Conservation (phyloP, 2,797 vertebrate genomes). For the Macropodus opercularis region DNA sequence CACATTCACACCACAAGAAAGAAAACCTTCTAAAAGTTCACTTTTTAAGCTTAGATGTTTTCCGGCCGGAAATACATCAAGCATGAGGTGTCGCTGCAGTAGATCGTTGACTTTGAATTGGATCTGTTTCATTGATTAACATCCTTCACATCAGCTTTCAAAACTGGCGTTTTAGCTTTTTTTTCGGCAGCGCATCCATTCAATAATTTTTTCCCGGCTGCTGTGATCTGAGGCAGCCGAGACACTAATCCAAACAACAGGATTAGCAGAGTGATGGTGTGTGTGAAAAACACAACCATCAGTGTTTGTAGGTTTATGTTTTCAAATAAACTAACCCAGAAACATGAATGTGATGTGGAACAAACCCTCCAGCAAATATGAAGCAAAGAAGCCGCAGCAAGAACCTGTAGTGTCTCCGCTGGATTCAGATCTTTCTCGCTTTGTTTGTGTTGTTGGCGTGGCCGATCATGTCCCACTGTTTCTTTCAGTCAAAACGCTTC, state of each 20-base stretch:
- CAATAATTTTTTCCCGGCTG: background rate
- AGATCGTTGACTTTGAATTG: background rate
- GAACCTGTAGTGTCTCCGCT: too few relatives aligned
- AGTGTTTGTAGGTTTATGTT: too few relatives aligned
- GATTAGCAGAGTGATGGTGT: conserved; percentile 48
- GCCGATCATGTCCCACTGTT: too few relatives aligned
- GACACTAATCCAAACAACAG: conserved; percentile 33
- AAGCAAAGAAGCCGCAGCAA: too few relatives aligned
- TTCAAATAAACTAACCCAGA: conserved; percentile 39
- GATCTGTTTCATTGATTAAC: too few relatives aligned
- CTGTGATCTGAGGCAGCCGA: conserved; percentile 9
- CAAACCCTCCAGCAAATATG: too few relatives aligned
- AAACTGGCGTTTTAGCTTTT: background rate
- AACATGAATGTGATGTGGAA: conserved; percentile 17
- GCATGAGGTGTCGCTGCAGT: background rate
- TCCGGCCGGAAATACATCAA: background rate
- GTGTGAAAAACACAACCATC: too few relatives aligned
- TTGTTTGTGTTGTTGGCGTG: too few relatives aligned
- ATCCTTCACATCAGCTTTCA: too few relatives aligned
- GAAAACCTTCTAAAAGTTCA: background rate
- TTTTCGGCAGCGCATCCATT: background rate
- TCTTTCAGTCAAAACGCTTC: too few relatives aligned
- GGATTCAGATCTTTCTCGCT: too few relatives aligned
- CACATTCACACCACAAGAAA: background rate
- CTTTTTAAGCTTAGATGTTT: accelerated